Conservation (phyloP, 2,888 invertebrate genomes). For the Thymelicus acteon region DNA sequence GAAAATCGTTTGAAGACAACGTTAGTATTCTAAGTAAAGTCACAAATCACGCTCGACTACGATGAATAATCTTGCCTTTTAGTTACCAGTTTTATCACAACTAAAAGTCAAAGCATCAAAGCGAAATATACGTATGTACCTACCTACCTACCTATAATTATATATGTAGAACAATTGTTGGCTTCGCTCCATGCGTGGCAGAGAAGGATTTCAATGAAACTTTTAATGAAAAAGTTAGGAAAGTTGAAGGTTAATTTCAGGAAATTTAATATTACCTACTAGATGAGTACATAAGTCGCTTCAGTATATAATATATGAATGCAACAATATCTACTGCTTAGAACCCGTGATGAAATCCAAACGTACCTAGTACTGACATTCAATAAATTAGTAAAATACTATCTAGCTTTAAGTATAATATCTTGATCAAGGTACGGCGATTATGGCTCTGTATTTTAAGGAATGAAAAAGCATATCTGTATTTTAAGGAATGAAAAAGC, state of each 20-base stretch:
- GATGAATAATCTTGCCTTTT: conserved; percentile 26
- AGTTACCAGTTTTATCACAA: conserved; percentile 27
- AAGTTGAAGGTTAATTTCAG: no score
- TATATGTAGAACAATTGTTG: conserved; percentile 30
- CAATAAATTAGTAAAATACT: no score
- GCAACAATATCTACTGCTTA: no score
- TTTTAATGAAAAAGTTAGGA: conserved; percentile 14
- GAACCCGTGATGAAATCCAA: no score
- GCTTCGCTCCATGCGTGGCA: conserved; percentile 20
- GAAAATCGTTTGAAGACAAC: conserved; percentile 5
- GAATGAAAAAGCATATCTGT: no score
- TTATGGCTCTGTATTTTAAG: no score
- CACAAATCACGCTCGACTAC: conserved; percentile 30
- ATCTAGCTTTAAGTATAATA: no score
- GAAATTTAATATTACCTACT: conserved; percentile 1
- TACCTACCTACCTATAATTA: no score
- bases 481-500: no score
- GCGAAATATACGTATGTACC: conserved; percentile 2
- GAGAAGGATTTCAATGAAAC: conserved; percentile 5
- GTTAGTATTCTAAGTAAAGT: conserved; percentile 27
- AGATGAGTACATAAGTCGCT: neutral
- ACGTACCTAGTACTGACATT: no score
- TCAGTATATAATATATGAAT: no score
- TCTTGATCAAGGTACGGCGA: no score
- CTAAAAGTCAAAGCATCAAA: conserved; percentile 28